Evolutionary conservation across 1,140 invertebrate species (phyloP).

Genomic region (Lordiphosa mommai): DNA sequence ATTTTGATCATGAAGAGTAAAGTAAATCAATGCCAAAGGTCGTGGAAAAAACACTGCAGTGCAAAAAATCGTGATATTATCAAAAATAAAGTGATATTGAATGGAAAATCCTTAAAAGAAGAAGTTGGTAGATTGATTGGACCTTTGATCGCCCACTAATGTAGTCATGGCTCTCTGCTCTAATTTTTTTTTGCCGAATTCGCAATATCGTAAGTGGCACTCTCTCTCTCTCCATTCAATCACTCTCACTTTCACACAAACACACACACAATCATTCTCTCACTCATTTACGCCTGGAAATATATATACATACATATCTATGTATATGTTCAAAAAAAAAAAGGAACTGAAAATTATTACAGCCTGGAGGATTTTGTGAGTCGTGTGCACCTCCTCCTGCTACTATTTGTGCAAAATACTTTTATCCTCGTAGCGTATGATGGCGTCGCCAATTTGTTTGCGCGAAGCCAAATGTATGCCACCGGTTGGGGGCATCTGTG

Average conservation of each 20-base stretch:
- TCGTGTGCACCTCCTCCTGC: background rate
- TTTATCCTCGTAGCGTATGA: constrained; percentile 76
- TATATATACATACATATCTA: no score
- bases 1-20: no score
- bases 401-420: constrained; percentile 71
- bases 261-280: constrained; percentile 13
- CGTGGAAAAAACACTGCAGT: no score
- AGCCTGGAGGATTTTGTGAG: constrained; percentile 32
- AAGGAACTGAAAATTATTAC: constrained; percentile 67
- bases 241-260: constrained; percentile 1
- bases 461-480: constrained; percentile 76
- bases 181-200: no score
- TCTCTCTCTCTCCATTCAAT: background rate
- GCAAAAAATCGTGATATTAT: no score
- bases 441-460: constrained; percentile 78
- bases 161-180: no score
- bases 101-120: no score
- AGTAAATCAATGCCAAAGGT: no score
- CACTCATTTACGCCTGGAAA: constrained; percentile 10
- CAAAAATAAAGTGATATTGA: no score
- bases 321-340: constrained; percentile 37
- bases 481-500: constrained; percentile 9
- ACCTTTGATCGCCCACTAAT: no score
- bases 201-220: no score
- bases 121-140: no score